A percentile compares a stretch with the other conserved stretches of the same genome.
phyloP scores from a whole-genome alignment of 2,797 vertebrate species.

The Nyctalus aviator region DNA sequence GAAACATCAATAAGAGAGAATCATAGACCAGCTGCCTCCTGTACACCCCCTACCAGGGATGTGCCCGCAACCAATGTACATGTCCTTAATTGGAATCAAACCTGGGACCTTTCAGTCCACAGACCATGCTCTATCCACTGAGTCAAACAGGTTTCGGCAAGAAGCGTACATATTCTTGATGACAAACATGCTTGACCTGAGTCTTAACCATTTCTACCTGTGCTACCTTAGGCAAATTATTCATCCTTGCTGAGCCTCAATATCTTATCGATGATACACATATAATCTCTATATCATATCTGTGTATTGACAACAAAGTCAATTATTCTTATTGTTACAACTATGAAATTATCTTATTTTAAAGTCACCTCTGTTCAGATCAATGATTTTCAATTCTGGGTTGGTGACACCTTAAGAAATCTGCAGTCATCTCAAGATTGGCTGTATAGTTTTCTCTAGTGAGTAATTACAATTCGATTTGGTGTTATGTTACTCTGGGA shows the following conservation, averaged over 20 bases:
- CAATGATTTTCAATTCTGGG: not conserved
- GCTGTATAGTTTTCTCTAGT: not conserved
- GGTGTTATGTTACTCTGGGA: not conserved
- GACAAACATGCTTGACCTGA: not conserved
- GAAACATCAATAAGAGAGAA: no score
- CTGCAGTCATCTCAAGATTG: not conserved
- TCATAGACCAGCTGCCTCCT: no score
- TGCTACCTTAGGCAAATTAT: not conserved
- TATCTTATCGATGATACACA: not conserved
- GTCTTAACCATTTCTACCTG: not conserved
- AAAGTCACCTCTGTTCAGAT: not conserved
- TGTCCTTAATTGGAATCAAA: no score
- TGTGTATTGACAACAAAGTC: not conserved
- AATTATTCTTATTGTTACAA: not conserved
- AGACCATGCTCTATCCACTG: no score
- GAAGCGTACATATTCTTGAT: not conserved
- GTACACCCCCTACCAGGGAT: no score
- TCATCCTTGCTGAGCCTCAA: not conserved
- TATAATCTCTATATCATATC: not conserved
- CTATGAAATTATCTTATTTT: conserved; percentile 44
- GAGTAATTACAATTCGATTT: conserved; percentile 1
- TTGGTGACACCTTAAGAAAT: conserved; percentile 31
- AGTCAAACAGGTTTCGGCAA: no score
- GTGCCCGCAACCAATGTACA: no score
- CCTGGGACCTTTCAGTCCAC: no score